Conservation (phyloP, 2,797 vertebrate species). For the Austrolebias charrua region DNA sequence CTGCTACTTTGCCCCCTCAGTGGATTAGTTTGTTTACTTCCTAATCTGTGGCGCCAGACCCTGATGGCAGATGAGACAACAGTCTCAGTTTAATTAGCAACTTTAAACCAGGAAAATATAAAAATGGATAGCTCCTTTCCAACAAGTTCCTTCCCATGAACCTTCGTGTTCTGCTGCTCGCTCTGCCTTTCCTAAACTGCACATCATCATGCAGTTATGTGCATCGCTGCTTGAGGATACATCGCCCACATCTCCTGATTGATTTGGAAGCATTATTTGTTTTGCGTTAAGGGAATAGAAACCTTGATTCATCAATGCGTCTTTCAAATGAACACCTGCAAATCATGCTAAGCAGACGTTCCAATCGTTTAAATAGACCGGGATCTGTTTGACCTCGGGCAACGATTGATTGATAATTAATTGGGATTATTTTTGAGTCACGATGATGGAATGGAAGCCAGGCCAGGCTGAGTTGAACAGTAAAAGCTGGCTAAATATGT, state of each 20-base stretch:
- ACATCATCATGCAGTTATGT: conserved; percentile 7
- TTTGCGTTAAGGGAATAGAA: conserved; percentile 49
- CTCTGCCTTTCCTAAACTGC: conserved; percentile 20
- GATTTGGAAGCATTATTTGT: conserved; percentile 49
- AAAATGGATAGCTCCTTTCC: conserved; percentile 1
- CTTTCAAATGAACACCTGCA: conserved; percentile 55
- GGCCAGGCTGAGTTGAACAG: not conserved
- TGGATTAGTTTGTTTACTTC: conserved; percentile 52
- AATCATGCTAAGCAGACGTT: conserved; percentile 56
- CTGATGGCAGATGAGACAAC: conserved; percentile 65
- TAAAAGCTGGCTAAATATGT: conserved; percentile 4
- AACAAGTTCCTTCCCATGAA: too few relatives aligned
- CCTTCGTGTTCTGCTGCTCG: conserved; percentile 39
- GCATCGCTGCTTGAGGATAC: not conserved
- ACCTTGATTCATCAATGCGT: conserved; percentile 54
- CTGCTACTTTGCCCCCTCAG: conserved; percentile 38
- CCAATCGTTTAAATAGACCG: conserved; percentile 59
- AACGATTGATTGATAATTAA: conserved; percentile 68
- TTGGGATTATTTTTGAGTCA: conserved; percentile 47
- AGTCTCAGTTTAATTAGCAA: conserved; percentile 67
- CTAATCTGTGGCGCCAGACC: conserved; percentile 37
- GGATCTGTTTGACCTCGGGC: conserved; percentile 58
- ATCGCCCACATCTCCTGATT: conserved; percentile 37
- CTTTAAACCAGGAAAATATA: conserved; percentile 35
- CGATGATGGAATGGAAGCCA: conserved; percentile 6